phyloP scores from a whole-genome alignment of 30 jellyfish, hydroid and myxozoan species.

The Hydractinia echinata region DNA sequence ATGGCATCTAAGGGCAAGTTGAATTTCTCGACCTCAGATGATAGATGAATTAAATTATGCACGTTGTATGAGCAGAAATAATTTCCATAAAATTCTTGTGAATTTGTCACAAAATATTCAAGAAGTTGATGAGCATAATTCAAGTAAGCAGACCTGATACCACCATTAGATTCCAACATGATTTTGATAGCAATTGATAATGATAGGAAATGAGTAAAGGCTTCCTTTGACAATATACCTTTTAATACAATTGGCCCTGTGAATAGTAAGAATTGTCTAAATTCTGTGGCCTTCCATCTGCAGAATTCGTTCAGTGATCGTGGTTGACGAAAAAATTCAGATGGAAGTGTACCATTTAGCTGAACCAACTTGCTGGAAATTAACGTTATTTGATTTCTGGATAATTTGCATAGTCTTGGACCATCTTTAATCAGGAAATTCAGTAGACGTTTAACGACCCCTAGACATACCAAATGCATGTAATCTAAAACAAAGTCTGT shows the following conservation, averaged over 20 bases:
- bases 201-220: constrained; percentile 31
- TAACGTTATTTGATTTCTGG: constrained; percentile 20
- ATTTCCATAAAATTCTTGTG: constrained; percentile 36
- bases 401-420: constrained; percentile 33
- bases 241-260: constrained; percentile 44
- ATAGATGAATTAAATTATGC: constrained; percentile 32
- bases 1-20: constrained; percentile 32
- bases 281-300: too few species aligned
- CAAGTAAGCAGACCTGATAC: constrained; percentile 11
- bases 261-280: constrained; percentile 39
- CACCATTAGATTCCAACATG: constrained; percentile 36
- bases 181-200: constrained; percentile 40
- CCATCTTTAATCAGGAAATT: constrained; percentile 32
- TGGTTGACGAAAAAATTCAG: constrained; percentile 52
- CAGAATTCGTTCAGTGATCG: too few species aligned
- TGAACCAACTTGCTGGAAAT: constrained; percentile 19
- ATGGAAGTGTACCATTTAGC: constrained; percentile 31
- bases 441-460: constrained; percentile 21
- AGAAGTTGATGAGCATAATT: constrained; percentile 39
- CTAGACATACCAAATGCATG: too few species aligned
- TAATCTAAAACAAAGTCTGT: constrained; percentile 17
- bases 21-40: constrained; percentile 26
- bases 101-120: constrained; percentile 33
- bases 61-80: constrained; percentile 39
- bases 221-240: constrained; percentile 10